These are phyloP conservation scores for Meloidogyne chitwoodi DNA, from an alignment of 1,140 invertebrate species.

Conservation along the genomic window DNA sequence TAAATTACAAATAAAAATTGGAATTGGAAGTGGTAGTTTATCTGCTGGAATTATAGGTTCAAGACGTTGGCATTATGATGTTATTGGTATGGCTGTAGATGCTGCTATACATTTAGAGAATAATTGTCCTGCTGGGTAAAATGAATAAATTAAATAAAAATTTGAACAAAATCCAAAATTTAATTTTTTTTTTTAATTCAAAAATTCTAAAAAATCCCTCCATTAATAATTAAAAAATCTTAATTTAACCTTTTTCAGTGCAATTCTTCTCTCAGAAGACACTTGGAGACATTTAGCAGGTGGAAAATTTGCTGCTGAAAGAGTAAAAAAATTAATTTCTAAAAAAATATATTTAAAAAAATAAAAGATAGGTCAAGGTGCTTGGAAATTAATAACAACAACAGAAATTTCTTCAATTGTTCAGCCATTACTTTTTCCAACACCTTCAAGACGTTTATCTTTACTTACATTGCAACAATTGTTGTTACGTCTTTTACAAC, in stretches of 20 bases:
- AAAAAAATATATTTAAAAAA: no score
- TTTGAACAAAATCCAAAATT: no score
- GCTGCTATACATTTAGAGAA: conserved; percentile 43
- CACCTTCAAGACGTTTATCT: conserved; percentile 46
- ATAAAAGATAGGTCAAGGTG: conserved; percentile 5
- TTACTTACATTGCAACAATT: conserved; percentile 54
- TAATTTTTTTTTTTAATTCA: no score
- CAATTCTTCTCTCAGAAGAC: conserved; percentile 45
- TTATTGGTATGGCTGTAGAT: conserved; percentile 51
- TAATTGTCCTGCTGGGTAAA: conserved; percentile 11
- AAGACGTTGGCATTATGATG: conserved; percentile 58
- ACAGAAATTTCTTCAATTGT: neutral
- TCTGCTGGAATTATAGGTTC: conserved; percentile 50
- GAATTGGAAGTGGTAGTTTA: conserved; percentile 49
- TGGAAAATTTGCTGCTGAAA: conserved; percentile 24
- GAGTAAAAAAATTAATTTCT: neutral
- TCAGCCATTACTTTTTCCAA: conserved; percentile 30
- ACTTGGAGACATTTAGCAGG: conserved; percentile 29
- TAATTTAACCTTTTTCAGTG: neutral
- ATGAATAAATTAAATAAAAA: no score
- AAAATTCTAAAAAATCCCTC: no score
- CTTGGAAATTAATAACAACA: conserved; percentile 28
- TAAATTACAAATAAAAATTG: conserved; percentile 44
- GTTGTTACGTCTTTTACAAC: conserved; percentile 43
- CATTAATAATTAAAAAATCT: no score